Evolutionary conservation across 2,113 vertebrate species (phyloP).

Genomic region (Scytalopus superciliaris): DNA sequence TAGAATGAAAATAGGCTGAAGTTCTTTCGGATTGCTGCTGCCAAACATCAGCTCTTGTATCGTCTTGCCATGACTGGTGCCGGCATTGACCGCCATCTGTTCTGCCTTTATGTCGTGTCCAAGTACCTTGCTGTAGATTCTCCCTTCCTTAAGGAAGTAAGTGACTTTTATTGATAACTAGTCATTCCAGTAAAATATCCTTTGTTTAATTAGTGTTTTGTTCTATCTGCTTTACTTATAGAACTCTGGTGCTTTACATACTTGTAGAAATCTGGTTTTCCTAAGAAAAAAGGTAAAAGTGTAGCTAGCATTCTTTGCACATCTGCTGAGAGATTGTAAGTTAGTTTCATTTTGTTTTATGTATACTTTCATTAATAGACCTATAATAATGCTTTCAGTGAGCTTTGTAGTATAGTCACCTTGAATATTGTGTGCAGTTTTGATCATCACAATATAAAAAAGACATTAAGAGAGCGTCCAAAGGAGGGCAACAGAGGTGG

Average conservation of each 20-base stretch:
- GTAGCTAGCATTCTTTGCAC: neutral
- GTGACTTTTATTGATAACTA: neutral
- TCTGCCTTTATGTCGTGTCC: slow-evolving; percentile 97
- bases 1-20: slow-evolving; percentile 81
- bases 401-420: neutral
- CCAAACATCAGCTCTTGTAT: slow-evolving; percentile 89
- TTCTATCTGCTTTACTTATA: neutral
- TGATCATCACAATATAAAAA: neutral
- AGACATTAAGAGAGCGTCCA: neutral
- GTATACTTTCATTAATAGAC: neutral
- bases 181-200: neutral
- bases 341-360: neutral
- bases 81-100: slow-evolving; percentile 95
- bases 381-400: neutral
- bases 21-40: slow-evolving; percentile 78
- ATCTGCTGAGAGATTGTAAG: neutral
- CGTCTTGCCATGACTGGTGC: slow-evolving; percentile 90
- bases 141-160: slow-evolving; percentile 91
- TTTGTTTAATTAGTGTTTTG: neutral
- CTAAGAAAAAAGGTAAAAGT: neutral
- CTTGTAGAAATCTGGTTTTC: neutral
- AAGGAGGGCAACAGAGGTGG: neutral
- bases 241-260: neutral
- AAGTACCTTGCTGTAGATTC: slow-evolving; percentile 95
- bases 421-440: neutral